Conservation (phyloP, 2,888 invertebrate genomes). For the Xestia xanthographa region DNA sequence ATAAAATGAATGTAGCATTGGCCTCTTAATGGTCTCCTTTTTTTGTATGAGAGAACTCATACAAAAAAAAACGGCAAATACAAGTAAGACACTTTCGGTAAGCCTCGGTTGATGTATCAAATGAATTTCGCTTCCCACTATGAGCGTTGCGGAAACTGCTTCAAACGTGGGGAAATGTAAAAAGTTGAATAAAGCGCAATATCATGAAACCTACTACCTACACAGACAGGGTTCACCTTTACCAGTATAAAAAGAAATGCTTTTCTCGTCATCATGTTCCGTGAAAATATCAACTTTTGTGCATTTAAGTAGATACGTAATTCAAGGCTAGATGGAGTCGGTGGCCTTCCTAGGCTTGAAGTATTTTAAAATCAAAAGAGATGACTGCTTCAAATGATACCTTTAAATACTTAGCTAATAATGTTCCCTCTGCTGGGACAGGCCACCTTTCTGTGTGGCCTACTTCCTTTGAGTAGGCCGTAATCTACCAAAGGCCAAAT, state of each 20-base stretch:
- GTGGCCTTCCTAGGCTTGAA: background rate
- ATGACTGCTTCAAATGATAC: background rate
- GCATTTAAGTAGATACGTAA: background rate
- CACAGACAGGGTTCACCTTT: constrained; percentile 27
- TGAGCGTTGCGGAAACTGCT: constrained; percentile 30
- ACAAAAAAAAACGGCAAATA: background rate
- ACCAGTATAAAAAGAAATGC: background rate
- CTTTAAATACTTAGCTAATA: no score
- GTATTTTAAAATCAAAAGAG: background rate
- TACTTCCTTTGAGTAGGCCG: no score
- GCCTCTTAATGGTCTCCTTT: no score
- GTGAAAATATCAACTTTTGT: background rate
- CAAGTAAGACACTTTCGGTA: constrained; percentile 16
- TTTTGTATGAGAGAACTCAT: no score
- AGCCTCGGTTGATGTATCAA: constrained; percentile 25
- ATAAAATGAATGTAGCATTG: background rate
- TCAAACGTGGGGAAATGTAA: constrained; percentile 41
- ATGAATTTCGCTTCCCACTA: constrained; percentile 29
- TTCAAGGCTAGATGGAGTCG: background rate
- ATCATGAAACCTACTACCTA: constrained; percentile 35
- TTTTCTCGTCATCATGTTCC: background rate
- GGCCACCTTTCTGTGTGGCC: background rate
- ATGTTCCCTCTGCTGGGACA: background rate
- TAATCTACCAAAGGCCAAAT: background rate
- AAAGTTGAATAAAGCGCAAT: constrained; percentile 53